Evolutionary conservation across 2,888 invertebrate genomes (phyloP), one percentile per base, ranked within the genome.

Genomic region (Xestia xanthographa): DNA sequence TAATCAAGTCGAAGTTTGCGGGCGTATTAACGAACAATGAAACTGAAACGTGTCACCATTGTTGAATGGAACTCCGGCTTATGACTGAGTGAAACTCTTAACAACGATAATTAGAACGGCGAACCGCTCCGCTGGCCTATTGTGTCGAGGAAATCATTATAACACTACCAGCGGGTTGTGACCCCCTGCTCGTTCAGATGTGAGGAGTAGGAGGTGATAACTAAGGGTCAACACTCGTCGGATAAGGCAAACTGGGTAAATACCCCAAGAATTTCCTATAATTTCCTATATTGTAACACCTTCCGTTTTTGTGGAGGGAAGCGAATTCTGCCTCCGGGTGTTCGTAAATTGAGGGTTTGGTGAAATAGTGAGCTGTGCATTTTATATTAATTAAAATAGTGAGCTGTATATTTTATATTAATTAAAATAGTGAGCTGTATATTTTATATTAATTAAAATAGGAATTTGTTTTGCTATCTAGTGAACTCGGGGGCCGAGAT

Each of bases 21-120:
- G 84, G 82, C 86, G 89, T 91, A 92, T 92, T 92, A 92, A 88
- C 92, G 92, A 91, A 93, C 93, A 93, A 93, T 93, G 92, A 91
- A 92, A 90, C 88, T 82, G 90, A 91, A 92, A 92, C 90, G 91
- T 92, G 93, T 93, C 90, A 89, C 90, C 88, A 91, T 91, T 93
- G 92, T 91, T 90, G 88, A 90, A 89, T 90, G 90, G 81, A 89
- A 87, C 90, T 83, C 89, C 81, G 84, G 90, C 90, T 91, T 91
- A 89, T 91, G 89, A 90, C 90, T 86, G 87, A 90, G 88, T 90
- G 86, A 81, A 90, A 90, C 90, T 90, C 90, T 90, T 90, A 92
- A 91, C 89, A 90, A 91, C 90, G 83, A 91, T 92, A 92, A 92
- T 92, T 93, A 92, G 90, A 92, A 90, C 90, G 87, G 80, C 88